These are phyloP conservation scores for Himalopsyche japonica DNA, from an alignment of 2,888 invertebrate species.

Conservation along the genomic window DNA sequence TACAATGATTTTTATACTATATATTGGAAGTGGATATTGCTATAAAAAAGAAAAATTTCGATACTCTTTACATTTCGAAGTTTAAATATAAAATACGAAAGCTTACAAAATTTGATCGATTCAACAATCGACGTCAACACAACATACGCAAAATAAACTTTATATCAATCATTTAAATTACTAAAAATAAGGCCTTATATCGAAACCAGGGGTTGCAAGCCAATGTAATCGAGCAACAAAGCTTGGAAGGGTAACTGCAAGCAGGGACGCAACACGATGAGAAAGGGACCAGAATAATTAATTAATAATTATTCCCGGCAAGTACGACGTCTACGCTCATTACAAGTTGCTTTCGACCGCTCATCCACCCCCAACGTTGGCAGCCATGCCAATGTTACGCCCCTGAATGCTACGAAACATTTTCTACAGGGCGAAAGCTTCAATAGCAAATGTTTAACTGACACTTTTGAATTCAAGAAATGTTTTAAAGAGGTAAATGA, in stretches of 20 bases:
- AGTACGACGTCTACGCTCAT: slow-evolving; percentile 21
- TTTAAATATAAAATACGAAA: too few species aligned
- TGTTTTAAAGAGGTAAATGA: background rate
- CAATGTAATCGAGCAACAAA: background rate
- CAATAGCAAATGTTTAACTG: background rate
- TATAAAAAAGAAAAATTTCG: too few species aligned
- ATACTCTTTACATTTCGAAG: too few species aligned
- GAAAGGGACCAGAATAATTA: slow-evolving; percentile 21
- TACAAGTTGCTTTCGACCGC: slow-evolving; percentile 1
- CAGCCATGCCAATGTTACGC: background rate
- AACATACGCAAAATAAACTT: too few species aligned
- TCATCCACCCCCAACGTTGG: background rate
- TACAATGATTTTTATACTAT: too few species aligned
- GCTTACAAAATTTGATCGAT: too few species aligned
- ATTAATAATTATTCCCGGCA: slow-evolving; percentile 35
- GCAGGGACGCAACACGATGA: background rate
- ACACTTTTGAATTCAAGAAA: background rate
- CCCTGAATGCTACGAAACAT: background rate
- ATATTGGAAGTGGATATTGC: too few species aligned
- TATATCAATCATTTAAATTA: too few species aligned
- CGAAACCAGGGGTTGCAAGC: background rate
- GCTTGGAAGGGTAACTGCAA: background rate
- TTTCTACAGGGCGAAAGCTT: background rate
- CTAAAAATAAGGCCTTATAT: background rate
- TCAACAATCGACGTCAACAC: too few species aligned